phyloP scores from a whole-genome alignment of 1,140 invertebrate genomes.

The Choristoneura fumiferana region DNA sequence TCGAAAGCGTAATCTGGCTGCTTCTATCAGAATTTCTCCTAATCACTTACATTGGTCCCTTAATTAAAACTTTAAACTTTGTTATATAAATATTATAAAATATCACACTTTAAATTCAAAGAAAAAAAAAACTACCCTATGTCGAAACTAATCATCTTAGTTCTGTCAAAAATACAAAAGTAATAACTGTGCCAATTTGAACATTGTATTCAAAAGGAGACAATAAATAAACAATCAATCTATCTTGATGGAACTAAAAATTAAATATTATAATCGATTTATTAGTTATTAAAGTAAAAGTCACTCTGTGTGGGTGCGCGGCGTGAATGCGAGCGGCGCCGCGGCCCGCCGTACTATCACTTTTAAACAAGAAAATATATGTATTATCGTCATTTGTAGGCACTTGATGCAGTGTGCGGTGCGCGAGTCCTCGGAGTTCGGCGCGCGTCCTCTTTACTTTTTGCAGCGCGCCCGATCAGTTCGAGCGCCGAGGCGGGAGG shows the following conservation, averaged over 20 bases:
- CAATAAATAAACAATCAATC: conserved; percentile 76
- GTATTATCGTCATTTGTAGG: neutral
- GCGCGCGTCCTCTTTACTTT: conserved; percentile 54
- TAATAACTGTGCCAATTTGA: conserved; percentile 75
- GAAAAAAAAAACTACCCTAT: conserved; percentile 70
- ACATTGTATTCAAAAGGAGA: conserved; percentile 72
- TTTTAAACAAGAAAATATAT: neutral
- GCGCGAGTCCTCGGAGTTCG: conserved; percentile 53
- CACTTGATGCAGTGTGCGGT: conserved; percentile 51
- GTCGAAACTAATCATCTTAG: conserved; percentile 70
- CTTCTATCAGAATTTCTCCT: conserved; percentile 73
- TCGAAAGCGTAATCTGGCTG: conserved; percentile 52
- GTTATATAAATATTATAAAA: conserved; percentile 77
- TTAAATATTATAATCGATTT: conserved; percentile 74
- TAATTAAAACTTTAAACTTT: conserved; percentile 77
- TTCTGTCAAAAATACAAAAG: conserved; percentile 72
- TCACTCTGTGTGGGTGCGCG: conserved; percentile 56
- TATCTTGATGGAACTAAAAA: conserved; percentile 75
- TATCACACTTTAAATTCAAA: conserved; percentile 78
- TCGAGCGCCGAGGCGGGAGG: conserved; percentile 41
- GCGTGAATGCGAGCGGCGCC: conserved; percentile 39
- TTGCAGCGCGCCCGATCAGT: conserved; percentile 44
- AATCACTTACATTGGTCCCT: conserved; percentile 76
- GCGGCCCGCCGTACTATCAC: conserved; percentile 18
- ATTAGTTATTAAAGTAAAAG: conserved; percentile 68